Conservation (phyloP, 2,888 invertebrate species). For the Lasioglossum calceatum region DNA sequence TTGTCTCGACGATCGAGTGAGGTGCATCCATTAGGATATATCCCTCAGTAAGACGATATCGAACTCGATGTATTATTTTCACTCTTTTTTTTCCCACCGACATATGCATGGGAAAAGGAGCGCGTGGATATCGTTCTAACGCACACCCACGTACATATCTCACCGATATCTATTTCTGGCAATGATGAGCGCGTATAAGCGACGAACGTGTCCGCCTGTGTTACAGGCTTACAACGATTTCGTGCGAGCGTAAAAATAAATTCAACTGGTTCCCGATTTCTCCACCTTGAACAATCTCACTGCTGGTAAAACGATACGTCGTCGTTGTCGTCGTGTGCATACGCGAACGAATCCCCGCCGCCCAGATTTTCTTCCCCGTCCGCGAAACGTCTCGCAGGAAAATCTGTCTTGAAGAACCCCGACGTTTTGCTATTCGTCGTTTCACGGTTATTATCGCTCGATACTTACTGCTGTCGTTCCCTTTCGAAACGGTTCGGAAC, state of each 20-base stretch:
- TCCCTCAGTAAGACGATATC: slow-evolving; percentile 28
- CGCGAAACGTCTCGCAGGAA: slow-evolving; percentile 44
- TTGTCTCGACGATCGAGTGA: slow-evolving; percentile 9
- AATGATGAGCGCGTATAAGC: slow-evolving; percentile 79
- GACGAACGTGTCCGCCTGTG: slow-evolving; percentile 57
- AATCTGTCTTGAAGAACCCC: background rate
- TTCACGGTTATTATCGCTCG: slow-evolving; percentile 2
- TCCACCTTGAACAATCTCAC: slow-evolving; percentile 10
- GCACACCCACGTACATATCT: slow-evolving; percentile 75
- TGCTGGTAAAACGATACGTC: slow-evolving; percentile 16
- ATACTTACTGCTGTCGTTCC: slow-evolving; percentile 47
- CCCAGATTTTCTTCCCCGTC: slow-evolving; percentile 23
- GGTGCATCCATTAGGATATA: slow-evolving; percentile 20
- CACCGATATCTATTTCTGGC: slow-evolving; percentile 81
- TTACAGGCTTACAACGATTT: slow-evolving; percentile 62
- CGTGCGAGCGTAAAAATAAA: slow-evolving; percentile 74
- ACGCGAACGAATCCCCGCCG: slow-evolving; percentile 6
- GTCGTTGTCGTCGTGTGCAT: slow-evolving; percentile 6
- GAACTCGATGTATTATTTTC: slow-evolving; percentile 50
- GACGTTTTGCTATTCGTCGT: background rate
- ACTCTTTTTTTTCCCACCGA: slow-evolving; percentile 39
- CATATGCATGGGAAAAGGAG: slow-evolving; percentile 40
- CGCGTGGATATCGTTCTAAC: slow-evolving; percentile 68
- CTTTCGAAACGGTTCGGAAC: slow-evolving; percentile 9
- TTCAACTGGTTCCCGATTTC: slow-evolving; percentile 40